Base-by-base conservation (phyloP, 2,113 vertebrate genomes). In the Pachypanchax playfairii region DNA sequence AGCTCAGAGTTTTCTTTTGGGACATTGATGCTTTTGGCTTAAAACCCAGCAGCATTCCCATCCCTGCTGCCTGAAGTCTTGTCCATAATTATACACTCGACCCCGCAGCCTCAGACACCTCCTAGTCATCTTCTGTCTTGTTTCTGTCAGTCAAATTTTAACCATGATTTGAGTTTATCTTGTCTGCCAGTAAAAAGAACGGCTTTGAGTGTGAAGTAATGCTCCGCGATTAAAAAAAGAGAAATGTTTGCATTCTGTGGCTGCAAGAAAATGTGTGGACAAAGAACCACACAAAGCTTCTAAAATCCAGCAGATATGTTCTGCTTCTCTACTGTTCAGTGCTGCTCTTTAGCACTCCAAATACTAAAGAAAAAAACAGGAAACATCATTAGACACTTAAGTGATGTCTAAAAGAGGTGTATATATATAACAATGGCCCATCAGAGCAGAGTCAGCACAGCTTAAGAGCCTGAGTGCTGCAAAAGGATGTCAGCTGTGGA, bases 91-190 rank as follows among this genome's bases (percentile, higher is more conserved):
- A 88, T 87, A 88, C 82, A 68, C 71, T 75, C 58, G 13, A 20
- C 69, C 89, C 72, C 21, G 48, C 48, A 64, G 88, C 90, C 81
- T 65, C 80, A 91, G 89, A 92, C 91, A 90, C 90, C 90, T 91
- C 80, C 81, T 72, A 90, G 91, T 89, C 85, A 84, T 85, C 80
- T 75, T 89, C 86, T 90, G 90, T 91, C 90, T 91, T 91, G 88
- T 83, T 78, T 87, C 86, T 92, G 90, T 91, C 91, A 91, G 77
- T 90, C 85, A 86, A 71, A 91, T 91, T 88, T 88, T 39, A 47
- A 22, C 58, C 33, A 12, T 50, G 61, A 73, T 84, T 89, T 91
- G 85, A 91, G 74, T 29, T 73, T 52, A 53, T 85, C 75, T 77
- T 83, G 48, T 85, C 64, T 24, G 24, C 58, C 42, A 61, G 71